phyloP scores from a whole-genome alignment of 2,888 invertebrate species.

The Deilephila porcellus region DNA sequence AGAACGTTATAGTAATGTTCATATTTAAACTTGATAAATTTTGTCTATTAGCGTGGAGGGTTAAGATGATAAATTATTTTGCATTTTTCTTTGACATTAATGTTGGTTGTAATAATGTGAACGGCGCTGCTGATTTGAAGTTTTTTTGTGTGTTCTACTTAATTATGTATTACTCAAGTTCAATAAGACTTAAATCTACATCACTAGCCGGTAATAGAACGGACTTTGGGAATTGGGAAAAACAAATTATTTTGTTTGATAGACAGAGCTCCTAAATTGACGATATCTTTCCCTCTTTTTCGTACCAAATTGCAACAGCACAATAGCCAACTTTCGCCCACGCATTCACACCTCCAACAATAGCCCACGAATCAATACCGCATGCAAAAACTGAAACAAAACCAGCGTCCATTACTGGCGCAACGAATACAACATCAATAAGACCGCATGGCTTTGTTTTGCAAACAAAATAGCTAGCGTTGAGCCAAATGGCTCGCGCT shows the following conservation, averaged over 20 bases:
- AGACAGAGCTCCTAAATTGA: no score
- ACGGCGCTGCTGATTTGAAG: no score
- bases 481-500: conserved; percentile 14
- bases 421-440: conserved; percentile 9
- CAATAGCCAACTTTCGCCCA: not conserved
- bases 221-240: no score
- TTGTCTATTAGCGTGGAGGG: no score
- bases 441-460: conserved; percentile 26
- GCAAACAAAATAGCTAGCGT: conserved; percentile 26
- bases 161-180: no score
- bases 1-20: not conserved
- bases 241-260: no score
- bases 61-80: not conserved
- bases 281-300: no score
- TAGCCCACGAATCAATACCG: not conserved
- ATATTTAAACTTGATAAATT: not conserved
- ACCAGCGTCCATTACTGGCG: conserved; percentile 3
- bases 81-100: not conserved
- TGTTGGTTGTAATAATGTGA: no score
- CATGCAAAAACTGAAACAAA: conserved; percentile 11
- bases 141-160: no score
- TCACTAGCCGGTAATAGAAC: no score
- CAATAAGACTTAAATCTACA: no score
- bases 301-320: no score
- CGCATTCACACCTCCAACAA: not conserved